A percentile compares a stretch with the other conserved stretches of the same genome.
phyloP scores from a whole-genome alignment of 2,113 vertebrate genomes.

The Balaenoptera acutorostrata region DNA sequence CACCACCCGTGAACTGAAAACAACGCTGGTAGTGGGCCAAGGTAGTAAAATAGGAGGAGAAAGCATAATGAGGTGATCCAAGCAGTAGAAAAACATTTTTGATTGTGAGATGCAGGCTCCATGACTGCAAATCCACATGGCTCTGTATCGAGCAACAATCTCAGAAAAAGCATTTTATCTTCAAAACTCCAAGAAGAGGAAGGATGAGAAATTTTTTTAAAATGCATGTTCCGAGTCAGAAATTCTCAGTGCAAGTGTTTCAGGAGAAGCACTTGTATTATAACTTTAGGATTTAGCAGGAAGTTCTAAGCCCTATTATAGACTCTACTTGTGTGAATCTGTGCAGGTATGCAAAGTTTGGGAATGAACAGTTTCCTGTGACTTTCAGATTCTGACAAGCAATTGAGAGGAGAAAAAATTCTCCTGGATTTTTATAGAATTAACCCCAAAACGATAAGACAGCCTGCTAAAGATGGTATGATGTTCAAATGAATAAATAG shows the following conservation, averaged over 20 bases:
- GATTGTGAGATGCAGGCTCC: neutral
- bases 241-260: neutral
- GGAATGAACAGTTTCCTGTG: neutral
- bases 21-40: neutral
- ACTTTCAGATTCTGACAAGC: neutral
- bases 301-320: neutral
- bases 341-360: neutral
- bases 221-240: neutral
- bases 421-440: neutral
- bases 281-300: neutral
- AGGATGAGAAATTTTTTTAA: neutral
- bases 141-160: neutral
- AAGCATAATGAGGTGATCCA: neutral
- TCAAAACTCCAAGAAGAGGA: neutral
- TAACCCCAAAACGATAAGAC: neutral
- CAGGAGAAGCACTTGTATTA: neutral
- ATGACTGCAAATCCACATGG: neutral
- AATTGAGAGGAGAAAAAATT: neutral
- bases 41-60: neutral
- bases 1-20: neutral
- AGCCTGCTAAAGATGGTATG: neutral
- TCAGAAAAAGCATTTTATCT: neutral
- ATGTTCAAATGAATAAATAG: neutral
- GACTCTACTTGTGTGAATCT: neutral
- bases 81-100: neutral